Evolutionary conservation across 2,797 vertebrate genomes (phyloP), one percentile per base, ranked within the genome.

Genomic region (Echiichthys vipera): DNA sequence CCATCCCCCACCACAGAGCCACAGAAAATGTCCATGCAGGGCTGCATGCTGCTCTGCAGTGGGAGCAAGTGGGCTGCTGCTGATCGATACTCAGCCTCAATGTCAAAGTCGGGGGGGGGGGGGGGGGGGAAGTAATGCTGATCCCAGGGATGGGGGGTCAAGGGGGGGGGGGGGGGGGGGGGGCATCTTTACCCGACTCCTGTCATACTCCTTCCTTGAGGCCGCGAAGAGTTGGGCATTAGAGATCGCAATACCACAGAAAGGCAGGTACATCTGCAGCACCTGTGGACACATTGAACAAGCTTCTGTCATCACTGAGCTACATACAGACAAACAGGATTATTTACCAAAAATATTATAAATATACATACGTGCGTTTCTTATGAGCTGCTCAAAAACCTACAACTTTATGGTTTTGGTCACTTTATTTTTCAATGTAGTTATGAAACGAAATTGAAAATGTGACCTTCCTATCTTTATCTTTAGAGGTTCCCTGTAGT

Each of bases 231-330:
- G 95, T 77, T 98, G 98, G 76, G 98, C 98, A 17, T 99, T 99
- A 81, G 97, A 97, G 91, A 99, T 99, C 18, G 97, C 98, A 30
- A 99, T 99, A 30, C 98, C 98, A 84, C 98, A 99, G 89, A 99
- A 99, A 0, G 98, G 98, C 73, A 99, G 96, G 86, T 99, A 99
- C 98, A 99, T 99, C 94, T 99, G 96, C 95, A 99, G 96, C 77
- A 99, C 98, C 98, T 99, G 89, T 70, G 63, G 68, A 89, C 15
- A 89, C 53, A 75, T n/a, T 25, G 27, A 56, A 78, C 34, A 56
- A 7, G 71, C 24, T 2, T 57, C 9, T 20, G 15, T 74, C 12
- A 47, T 17, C 8, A 40, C 13, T 56, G 22, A 62, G 22, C 10
- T 14, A 40, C 11, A 55, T 9, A 10, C 15, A 53, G 2, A 42